These are phyloP conservation scores for Lypha dubia DNA, from an alignment of 2,888 invertebrate species.

Conservation along the genomic window DNA sequence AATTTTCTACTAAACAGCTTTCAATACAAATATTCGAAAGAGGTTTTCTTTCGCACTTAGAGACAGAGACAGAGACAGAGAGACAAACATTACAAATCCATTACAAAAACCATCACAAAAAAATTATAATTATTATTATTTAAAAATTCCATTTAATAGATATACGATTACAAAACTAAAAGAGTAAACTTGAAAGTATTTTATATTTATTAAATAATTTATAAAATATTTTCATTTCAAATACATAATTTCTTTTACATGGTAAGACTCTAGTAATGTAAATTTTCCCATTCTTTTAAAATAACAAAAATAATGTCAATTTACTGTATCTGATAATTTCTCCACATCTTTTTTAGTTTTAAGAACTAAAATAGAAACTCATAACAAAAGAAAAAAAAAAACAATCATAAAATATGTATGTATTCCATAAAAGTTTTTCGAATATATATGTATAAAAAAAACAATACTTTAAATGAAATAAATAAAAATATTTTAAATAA, in stretches of 20 bases:
- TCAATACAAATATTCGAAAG: too few relatives aligned
- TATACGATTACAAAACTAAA: constrained; percentile 29
- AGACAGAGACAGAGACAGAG: too few relatives aligned
- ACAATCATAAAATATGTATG: constrained; percentile 31
- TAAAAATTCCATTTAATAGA: constrained; percentile 4
- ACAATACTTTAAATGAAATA: too few relatives aligned
- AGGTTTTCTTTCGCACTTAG: too few relatives aligned
- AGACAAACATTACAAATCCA: background rate
- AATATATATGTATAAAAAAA: too few relatives aligned
- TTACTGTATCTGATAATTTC: constrained; percentile 49
- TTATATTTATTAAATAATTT: constrained; percentile 80
- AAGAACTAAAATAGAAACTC: constrained; percentile 46
- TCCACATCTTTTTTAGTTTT: constrained; percentile 52
- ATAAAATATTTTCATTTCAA: constrained; percentile 77
- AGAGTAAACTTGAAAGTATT: constrained; percentile 74
- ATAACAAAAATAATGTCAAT: constrained; percentile 55
- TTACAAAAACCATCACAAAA: constrained; percentile 69
- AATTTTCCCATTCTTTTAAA: constrained; percentile 50
- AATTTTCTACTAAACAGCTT: too few relatives aligned
- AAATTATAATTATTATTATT: constrained; percentile 24
- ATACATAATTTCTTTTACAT: constrained; percentile 27
- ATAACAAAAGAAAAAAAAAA: constrained; percentile 27
- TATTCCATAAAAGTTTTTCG: constrained; percentile 56
- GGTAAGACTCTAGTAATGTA: constrained; percentile 58
- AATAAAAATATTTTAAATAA: constrained; percentile 55